A percentile compares a stretch with the other conserved stretches of the same genome.
These are phyloP conservation scores for Clangula hyemalis DNA, from an alignment of 2,797 vertebrate genomes.

Conservation along the genomic window DNA sequence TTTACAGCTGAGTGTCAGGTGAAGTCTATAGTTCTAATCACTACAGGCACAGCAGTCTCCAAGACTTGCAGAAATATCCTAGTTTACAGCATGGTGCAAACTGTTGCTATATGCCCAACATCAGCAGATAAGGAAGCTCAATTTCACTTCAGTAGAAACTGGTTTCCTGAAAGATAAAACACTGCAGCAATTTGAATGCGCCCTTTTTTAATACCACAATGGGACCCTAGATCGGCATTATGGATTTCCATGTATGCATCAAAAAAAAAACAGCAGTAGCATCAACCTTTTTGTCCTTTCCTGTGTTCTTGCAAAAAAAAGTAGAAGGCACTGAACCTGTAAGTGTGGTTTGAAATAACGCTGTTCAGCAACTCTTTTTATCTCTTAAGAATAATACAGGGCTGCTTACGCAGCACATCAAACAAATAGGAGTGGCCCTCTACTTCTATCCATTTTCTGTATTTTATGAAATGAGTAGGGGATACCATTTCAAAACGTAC, in stretches of 20 bases:
- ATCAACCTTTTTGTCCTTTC: not conserved
- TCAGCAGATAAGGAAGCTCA: not conserved
- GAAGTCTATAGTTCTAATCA: rapidly evolving
- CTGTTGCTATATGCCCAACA: rapidly evolving
- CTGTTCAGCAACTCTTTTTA: not conserved
- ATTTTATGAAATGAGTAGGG: not conserved
- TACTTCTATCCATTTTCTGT: not conserved
- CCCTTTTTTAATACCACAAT: not conserved
- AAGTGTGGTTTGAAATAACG: not conserved
- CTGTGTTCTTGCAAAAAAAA: not conserved
- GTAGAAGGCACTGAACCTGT: not conserved
- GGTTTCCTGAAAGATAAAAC: not conserved
- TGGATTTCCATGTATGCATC: not conserved
- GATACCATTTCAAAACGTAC: not conserved
- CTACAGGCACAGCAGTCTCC: not conserved
- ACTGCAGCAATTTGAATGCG: not conserved
- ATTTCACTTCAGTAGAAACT: not conserved
- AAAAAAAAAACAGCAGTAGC: not conserved
- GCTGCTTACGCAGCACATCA: not conserved
- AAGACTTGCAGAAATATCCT: rapidly evolving
- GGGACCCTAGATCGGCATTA: not conserved
- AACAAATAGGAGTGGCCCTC: not conserved
- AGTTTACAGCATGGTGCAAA: rapidly evolving
- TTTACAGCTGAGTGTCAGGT: not conserved
- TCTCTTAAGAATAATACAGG: not conserved